Evolutionary conservation across 2,797 vertebrate genomes (phyloP).

Genomic region (Tamandua tetradactyla): DNA sequence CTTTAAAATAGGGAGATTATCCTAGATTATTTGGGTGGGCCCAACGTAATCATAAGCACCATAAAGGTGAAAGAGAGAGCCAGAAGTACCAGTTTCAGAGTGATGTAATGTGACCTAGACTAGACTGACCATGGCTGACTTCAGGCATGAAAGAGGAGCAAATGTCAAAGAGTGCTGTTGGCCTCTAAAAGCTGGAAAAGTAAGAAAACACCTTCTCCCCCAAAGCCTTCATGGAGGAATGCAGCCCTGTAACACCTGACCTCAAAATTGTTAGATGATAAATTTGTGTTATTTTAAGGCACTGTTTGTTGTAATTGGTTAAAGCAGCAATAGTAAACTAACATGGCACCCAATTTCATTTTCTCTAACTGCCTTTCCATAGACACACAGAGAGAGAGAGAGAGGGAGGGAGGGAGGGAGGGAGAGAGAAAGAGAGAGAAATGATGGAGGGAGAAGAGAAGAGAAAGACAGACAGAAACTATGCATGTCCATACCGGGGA

Average conservation of each 20-base stretch:
- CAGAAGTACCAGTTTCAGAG: not conserved
- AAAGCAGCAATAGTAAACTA: not conserved
- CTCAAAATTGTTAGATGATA: conserved; percentile 12
- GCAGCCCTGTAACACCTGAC: not conserved
- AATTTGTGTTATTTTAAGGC: not conserved
- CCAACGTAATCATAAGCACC: not conserved
- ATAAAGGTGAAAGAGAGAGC: not conserved
- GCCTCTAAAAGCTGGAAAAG: not conserved
- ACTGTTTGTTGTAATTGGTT: not conserved
- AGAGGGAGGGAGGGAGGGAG: not conserved
- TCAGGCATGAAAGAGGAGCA: not conserved
- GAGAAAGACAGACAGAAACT: not conserved
- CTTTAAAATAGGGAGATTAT: not conserved
- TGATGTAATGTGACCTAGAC: not conserved
- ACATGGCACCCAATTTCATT: not conserved
- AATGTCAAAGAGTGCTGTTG: not conserved
- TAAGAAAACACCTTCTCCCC: not conserved
- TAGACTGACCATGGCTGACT: not conserved
- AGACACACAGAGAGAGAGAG: no score
- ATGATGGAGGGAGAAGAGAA: not conserved
- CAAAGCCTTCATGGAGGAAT: not conserved
- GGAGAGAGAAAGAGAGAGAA: not conserved
- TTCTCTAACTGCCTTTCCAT: not conserved
- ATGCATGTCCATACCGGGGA: not conserved
- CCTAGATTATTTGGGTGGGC: not conserved